Conservation (phyloP, 2,888 invertebrate species). For the Lissonota sp. region DNA sequence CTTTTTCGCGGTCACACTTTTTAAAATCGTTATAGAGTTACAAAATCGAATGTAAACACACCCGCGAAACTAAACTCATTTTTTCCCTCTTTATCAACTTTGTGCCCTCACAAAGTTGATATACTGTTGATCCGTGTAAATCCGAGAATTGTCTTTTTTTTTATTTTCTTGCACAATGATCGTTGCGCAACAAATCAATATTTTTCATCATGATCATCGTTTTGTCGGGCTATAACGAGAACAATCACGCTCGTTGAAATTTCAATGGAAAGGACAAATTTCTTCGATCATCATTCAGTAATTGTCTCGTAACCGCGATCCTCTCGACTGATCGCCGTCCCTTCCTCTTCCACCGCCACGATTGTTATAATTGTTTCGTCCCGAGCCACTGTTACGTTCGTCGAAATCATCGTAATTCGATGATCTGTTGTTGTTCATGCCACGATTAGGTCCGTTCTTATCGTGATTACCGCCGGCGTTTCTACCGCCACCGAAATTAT, state of each 20-base stretch:
- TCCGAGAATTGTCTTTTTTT: slow-evolving; percentile 23
- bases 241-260: not conserved
- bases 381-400: slow-evolving; percentile 71
- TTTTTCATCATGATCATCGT: not conserved
- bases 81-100: slow-evolving; percentile 1
- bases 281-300: slow-evolving; percentile 67
- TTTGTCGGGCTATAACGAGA: slow-evolving; percentile 31
- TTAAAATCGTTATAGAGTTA: slow-evolving; percentile 52
- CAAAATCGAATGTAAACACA: slow-evolving; percentile 61
- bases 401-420: slow-evolving; percentile 73
- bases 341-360: slow-evolving; percentile 77
- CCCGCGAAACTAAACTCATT: slow-evolving; percentile 36
- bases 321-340: slow-evolving; percentile 75
- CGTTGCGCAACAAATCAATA: slow-evolving; percentile 1
- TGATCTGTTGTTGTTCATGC: slow-evolving; percentile 73
- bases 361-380: slow-evolving; percentile 73
- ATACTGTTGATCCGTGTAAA: not conserved
- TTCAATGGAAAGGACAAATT: not conserved
- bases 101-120: not conserved
- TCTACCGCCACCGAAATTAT: slow-evolving; percentile 66
- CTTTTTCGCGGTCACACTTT: slow-evolving; percentile 25
- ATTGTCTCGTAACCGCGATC: slow-evolving; percentile 76
- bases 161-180: slow-evolving; percentile 20
- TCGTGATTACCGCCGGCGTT: slow-evolving; percentile 66
- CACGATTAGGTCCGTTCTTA: slow-evolving; percentile 76